phyloP scores from a whole-genome alignment of 2,113 vertebrate genomes.

The Setophaga coronata region DNA sequence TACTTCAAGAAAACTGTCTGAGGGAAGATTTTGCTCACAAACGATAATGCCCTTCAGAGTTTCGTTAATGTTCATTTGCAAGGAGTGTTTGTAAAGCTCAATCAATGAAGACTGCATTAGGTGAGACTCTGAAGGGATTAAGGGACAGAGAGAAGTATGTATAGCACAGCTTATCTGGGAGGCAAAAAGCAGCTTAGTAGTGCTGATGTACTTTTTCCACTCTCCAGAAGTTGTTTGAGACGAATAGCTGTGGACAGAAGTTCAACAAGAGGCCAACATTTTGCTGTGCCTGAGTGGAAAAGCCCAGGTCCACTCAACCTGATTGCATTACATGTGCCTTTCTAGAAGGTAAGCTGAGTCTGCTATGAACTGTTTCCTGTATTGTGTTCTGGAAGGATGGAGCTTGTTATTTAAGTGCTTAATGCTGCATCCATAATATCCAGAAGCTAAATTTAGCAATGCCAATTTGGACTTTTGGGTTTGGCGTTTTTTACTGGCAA shows the following conservation, averaged over 20 bases:
- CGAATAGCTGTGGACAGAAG: background rate
- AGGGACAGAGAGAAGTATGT: background rate
- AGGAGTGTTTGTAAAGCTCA: background rate
- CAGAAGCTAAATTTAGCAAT: background rate
- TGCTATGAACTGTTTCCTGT: background rate
- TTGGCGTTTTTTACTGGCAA: background rate
- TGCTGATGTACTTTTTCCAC: background rate
- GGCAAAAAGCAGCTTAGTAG: background rate
- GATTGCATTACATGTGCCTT: background rate
- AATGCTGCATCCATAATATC: background rate
- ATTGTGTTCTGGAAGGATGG: background rate
- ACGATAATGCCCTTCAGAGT: fast-evolving
- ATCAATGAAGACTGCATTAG: background rate
- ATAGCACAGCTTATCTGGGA: background rate
- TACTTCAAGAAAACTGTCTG: background rate
- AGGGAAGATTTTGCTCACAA: background rate
- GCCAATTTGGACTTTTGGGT: background rate
- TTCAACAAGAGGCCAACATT: background rate
- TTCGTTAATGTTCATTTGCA: background rate
- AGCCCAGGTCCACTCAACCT: background rate
- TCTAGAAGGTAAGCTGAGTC: background rate
- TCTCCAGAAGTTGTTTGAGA: background rate
- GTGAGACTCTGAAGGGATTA: background rate
- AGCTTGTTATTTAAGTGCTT: background rate
- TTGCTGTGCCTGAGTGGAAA: background rate